phyloP scores from a whole-genome alignment of 2,113 vertebrate species.

The Lophotis ruficrista region DNA sequence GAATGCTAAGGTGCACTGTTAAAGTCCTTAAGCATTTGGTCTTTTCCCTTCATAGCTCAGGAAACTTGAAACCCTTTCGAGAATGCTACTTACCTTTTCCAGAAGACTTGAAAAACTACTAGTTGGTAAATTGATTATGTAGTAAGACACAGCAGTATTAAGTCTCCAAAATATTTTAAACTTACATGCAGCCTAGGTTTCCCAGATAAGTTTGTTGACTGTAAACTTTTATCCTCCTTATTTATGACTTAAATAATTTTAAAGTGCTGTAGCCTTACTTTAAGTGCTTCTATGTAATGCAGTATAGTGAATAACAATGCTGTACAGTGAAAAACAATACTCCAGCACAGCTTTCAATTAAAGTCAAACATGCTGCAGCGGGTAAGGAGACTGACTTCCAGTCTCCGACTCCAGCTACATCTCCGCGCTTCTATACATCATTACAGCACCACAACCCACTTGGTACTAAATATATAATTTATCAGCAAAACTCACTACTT shows the following conservation, averaged over 20 bases:
- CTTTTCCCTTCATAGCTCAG: not conserved
- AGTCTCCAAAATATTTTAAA: constrained; percentile 37
- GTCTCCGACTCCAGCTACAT: constrained; percentile 49
- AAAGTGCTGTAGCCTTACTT: constrained; percentile 58
- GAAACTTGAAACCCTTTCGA: constrained; percentile 37
- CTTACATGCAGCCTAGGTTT: constrained; percentile 30
- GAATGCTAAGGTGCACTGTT: not conserved
- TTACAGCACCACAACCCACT: constrained; percentile 44
- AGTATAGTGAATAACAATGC: constrained; percentile 53
- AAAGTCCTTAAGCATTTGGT: constrained; percentile 42
- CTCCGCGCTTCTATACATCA: constrained; percentile 32
- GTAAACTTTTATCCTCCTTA: constrained; percentile 60
- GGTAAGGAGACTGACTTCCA: constrained; percentile 54
- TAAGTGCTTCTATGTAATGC: constrained; percentile 62
- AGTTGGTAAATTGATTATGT: constrained; percentile 49
- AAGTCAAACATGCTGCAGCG: constrained; percentile 53
- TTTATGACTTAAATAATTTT: constrained; percentile 61
- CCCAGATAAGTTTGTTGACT: constrained; percentile 55
- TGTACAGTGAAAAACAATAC: constrained; percentile 63
- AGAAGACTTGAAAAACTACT: constrained; percentile 51
- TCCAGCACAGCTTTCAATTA: constrained; percentile 59
- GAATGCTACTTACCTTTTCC: constrained; percentile 53
- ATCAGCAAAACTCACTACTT: constrained; percentile 63
- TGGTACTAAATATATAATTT: constrained; percentile 69
- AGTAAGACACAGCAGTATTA: constrained; percentile 21